These are phyloP conservation scores for Harpagifer antarcticus DNA, from an alignment of 2,797 vertebrate species.

Conservation along the genomic window DNA sequence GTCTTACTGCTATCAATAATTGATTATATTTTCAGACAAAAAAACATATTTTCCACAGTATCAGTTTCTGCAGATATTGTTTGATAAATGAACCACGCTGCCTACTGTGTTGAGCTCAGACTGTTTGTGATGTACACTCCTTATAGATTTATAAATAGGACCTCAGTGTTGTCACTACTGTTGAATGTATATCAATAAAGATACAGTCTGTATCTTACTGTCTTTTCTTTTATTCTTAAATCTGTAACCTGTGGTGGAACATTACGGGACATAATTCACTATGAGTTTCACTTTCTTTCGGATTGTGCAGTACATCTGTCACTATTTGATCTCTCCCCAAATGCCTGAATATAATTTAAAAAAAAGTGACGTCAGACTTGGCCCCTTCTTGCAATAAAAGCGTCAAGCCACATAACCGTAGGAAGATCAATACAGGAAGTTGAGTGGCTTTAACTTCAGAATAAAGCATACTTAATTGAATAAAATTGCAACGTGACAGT, in stretches of 20 bases:
- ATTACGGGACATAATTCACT: too few relatives aligned
- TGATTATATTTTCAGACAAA: constrained; percentile 36
- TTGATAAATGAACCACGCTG: constrained; percentile 32
- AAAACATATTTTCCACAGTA: constrained; percentile 23
- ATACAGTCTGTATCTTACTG: neutral
- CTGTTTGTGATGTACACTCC: constrained; percentile 39
- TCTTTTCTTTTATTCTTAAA: neutral
- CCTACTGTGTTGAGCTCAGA: constrained; percentile 32
- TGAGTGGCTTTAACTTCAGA: constrained; percentile 20
- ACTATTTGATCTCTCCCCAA: constrained; percentile 5
- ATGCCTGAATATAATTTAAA: constrained; percentile 21
- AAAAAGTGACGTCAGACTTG: constrained; percentile 45
- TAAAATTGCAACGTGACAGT: neutral
- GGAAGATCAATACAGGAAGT: constrained; percentile 24
- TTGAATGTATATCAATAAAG: constrained; percentile 52
- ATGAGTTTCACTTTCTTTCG: neutral
- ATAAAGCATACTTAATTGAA: constrained; percentile 19
- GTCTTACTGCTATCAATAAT: constrained; percentile 28
- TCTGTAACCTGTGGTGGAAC: neutral
- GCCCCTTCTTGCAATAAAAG: neutral
- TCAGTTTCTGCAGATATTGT: constrained; percentile 28
- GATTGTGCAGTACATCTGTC: neutral
- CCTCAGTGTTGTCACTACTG: constrained; percentile 19
- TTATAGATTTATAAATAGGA: constrained; percentile 33
- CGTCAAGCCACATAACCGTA: neutral